phyloP scores from a whole-genome alignment of 37 sponge, comb jelly and placozoan species.

The Crambe crambe region DNA sequence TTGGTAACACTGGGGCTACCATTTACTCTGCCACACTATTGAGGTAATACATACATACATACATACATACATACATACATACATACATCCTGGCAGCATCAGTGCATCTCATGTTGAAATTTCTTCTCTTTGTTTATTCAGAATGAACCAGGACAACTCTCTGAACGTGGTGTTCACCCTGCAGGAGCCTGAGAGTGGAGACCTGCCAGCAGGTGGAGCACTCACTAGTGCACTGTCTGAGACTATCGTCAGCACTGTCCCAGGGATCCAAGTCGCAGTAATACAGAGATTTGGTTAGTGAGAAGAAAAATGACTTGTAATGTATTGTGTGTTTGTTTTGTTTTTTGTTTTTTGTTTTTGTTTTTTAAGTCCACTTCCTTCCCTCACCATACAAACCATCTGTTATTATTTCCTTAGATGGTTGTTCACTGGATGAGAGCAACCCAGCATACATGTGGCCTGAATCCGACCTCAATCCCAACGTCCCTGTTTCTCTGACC shows the following conservation, averaged over 20 bases:
- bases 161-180: background rate
- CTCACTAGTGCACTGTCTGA: background rate
- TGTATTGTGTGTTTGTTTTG: background rate
- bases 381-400: background rate
- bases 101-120: no score
- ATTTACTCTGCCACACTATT: background rate
- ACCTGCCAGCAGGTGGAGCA: background rate
- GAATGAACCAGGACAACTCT: background rate
- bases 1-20: slow-evolving; percentile 12
- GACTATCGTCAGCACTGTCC: background rate
- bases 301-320: no score
- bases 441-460: slow-evolving; percentile 10
- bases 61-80: no score
- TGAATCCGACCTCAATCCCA: slow-evolving; percentile 7
- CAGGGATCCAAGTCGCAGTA: background rate
- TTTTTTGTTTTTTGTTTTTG: no score
- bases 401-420: slow-evolving; percentile 10
- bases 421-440: slow-evolving; percentile 16
- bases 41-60: no score
- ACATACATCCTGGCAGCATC: no score
- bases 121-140: background rate
- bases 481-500: background rate
- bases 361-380: background rate
- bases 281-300: slow-evolving; percentile 1
- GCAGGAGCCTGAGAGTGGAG: background rate